Evolutionary conservation across 2,113 vertebrate species (phyloP), one percentile per base, ranked within the genome.

Genomic region (Vireo altiloquus): DNA sequence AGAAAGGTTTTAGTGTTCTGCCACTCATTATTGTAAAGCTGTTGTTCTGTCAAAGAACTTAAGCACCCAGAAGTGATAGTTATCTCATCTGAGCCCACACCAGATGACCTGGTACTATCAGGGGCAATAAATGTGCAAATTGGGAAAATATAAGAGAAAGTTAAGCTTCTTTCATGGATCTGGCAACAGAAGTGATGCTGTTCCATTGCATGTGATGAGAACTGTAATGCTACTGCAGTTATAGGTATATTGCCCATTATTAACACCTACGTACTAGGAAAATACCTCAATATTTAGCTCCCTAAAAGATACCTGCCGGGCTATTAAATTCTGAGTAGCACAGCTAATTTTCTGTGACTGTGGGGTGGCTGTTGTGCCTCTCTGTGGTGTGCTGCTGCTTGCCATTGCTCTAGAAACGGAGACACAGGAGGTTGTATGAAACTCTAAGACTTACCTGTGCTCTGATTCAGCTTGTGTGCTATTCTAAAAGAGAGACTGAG

Each of bases 81-180:
- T 66, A n/a, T 3, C 53, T 64, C 35, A 27, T 23, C 53, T 33
- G 60, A 87, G 47, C 39, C 18, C 60, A 50, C 18, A 30, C 9
- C 24, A 83, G 50, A 46, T 66, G 21, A 74, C 46, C 56, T 78
- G n/a, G 17, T 74, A 56, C 19, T 69, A 61, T 28, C 11, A 74
- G n/a, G 71, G 42, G 21, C n/a, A 69, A 16, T 59, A 42, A 37
- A 44, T 15, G 7, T 39, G 22, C 1, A 2, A 60, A 64, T 0
- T 64, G 82, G 80, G 37, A 92, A 80, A 70, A 22, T 4, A 47
- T n/a, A 71, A 71, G 30, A 70, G 54, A 65, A 85, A 71, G 35
- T 68, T 79, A 46, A 39, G 6, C 22, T 82, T 75, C 31, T 28
- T 12, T 57, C 25, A 2, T 23, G 50, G n/a, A 27, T 87, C 56